phyloP scores from a whole-genome alignment of 2,797 vertebrate species.

The Danio jaintianensis region DNA sequence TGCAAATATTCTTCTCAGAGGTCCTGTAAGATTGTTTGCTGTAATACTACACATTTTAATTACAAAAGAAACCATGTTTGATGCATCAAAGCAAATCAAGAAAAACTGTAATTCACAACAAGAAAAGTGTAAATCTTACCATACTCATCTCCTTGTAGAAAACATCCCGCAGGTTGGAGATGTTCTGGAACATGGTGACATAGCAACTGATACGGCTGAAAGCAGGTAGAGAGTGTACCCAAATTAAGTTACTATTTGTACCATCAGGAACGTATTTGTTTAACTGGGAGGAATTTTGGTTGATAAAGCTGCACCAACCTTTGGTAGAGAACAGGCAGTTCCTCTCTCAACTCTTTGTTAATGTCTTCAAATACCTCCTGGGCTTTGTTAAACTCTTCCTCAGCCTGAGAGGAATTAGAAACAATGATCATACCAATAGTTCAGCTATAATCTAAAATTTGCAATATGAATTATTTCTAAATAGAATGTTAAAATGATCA shows the following conservation, averaged over 20 bases:
- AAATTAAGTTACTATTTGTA: not conserved
- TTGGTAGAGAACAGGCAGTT: slow-evolving; percentile 92
- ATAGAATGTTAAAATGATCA: not conserved
- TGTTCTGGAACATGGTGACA: slow-evolving; percentile 92
- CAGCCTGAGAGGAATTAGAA: slow-evolving; percentile 82
- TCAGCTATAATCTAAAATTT: not conserved
- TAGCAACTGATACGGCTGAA: slow-evolving; percentile 92
- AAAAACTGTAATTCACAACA: not conserved
- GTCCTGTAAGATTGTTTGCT: not conserved
- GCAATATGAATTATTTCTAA: not conserved
- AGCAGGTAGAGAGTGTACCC: slow-evolving; percentile 1
- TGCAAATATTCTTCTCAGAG: not conserved
- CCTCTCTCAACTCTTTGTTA: slow-evolving; percentile 93
- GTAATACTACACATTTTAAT: not conserved
- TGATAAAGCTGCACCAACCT: slow-evolving; percentile 76
- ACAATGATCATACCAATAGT: not conserved
- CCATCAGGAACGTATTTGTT: not conserved
- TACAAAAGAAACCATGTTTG: not conserved
- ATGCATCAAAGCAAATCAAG: not conserved
- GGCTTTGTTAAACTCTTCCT: slow-evolving; percentile 95
- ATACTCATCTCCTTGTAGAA: slow-evolving; percentile 97
- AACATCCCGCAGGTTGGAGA: slow-evolving; percentile 92
- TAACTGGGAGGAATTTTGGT: not conserved
- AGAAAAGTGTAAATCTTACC: slow-evolving; percentile 75
- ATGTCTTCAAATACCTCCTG: slow-evolving; percentile 98